phyloP scores from a whole-genome alignment of 2,113 vertebrate species.

The Malurus elegans region DNA sequence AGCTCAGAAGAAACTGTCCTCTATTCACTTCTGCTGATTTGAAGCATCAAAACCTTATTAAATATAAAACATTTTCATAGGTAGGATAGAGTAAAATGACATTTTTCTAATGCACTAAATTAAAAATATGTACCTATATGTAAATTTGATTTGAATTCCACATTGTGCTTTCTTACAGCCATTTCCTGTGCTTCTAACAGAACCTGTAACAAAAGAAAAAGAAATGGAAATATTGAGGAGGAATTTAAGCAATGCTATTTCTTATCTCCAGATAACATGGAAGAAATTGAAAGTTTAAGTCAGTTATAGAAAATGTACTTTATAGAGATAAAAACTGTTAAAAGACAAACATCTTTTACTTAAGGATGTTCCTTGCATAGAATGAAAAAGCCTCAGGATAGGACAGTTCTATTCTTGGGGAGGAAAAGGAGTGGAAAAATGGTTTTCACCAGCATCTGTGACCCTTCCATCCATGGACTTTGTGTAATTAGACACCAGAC shows the following conservation, averaged over 20 bases:
- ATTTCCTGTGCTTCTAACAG: slow-evolving; percentile 96
- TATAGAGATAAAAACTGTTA: background rate
- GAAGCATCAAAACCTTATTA: background rate
- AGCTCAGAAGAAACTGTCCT: background rate
- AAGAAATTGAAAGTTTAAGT: background rate
- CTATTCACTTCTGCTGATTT: background rate
- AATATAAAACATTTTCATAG: background rate
- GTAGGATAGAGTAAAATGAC: background rate
- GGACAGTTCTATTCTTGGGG: background rate
- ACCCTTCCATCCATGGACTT: background rate
- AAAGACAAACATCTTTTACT: background rate
- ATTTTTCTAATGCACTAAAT: background rate
- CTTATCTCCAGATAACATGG: background rate
- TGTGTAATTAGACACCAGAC: background rate
- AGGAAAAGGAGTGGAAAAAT: background rate
- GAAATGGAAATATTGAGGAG: background rate
- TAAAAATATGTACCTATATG: slow-evolving; percentile 80
- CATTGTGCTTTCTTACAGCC: slow-evolving; percentile 90
- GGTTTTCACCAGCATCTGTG: background rate
- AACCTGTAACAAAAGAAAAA: slow-evolving; percentile 76
- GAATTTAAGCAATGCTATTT: slow-evolving; percentile 22
- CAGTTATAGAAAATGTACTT: background rate
- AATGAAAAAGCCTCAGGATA: background rate
- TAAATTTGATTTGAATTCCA: slow-evolving; percentile 95
- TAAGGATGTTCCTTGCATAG: background rate